A percentile compares a stretch with the other conserved stretches of the same genome.
phyloP scores from a whole-genome alignment of 2,113 vertebrate species.

The Natator depressus region DNA sequence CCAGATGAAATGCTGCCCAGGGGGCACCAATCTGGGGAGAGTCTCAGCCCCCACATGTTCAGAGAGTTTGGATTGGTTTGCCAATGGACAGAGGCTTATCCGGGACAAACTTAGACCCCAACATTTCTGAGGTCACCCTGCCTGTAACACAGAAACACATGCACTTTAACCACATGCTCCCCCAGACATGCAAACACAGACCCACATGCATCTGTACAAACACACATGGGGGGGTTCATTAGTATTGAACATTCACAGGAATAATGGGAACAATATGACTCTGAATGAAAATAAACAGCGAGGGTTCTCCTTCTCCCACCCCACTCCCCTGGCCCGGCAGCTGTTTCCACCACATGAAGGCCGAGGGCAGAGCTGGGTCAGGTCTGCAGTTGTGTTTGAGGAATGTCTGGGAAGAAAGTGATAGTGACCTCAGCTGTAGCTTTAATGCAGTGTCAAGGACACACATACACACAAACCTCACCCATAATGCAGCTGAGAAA shows the following conservation, averaged over 20 bases:
- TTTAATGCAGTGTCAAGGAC: background rate
- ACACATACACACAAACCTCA: background rate
- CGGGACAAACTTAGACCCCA: background rate
- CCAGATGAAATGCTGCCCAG: background rate
- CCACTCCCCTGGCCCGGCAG: background rate
- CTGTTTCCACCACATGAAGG: background rate
- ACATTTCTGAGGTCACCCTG: background rate
- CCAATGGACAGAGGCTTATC: background rate
- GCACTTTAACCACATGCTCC: too few species aligned
- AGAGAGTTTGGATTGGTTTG: background rate
- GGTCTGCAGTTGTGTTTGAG: background rate
- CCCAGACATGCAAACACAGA: background rate
- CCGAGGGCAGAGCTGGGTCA: background rate
- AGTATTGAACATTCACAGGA: accelerated
- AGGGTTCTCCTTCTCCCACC: background rate
- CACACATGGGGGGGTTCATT: background rate
- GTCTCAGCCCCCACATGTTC: background rate
- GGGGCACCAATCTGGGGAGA: background rate
- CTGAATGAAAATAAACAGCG: background rate
- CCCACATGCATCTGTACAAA: background rate
- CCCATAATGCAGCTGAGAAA: background rate
- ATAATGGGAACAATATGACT: background rate
- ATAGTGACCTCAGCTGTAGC: constrained; percentile 41
- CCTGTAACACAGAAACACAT: background rate
- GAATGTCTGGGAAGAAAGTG: background rate